Evolutionary conservation across 2,797 vertebrate genomes (phyloP), one percentile per base, ranked within the genome.

Genomic region (Discoglossus pictus): DNA sequence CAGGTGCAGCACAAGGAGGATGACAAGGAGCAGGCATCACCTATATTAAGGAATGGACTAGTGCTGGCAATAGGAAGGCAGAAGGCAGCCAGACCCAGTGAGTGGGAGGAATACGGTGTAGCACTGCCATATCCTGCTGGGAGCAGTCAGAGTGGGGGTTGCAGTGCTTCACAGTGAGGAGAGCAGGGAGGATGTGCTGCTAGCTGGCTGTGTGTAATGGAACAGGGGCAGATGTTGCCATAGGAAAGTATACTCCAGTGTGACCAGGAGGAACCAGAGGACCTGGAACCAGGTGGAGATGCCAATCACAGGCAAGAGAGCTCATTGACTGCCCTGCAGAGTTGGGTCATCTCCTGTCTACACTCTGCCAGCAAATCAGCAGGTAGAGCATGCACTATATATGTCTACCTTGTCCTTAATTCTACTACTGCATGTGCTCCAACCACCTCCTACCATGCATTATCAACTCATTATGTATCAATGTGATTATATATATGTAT

Each of bases 11-110:
- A 15, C 65, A 21, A 21, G 35, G 31, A 34, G 39, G 34, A 38
- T 38, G 31, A 23, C 20, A 24, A 38, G 16, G 15, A 54, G 69
- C 62, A 56, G 48, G 36, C 15, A 46, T 53, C 35, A 53, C 20
- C 38, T 40, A 58, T 25, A 24, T 47, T 42, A 39, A 55, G 16
- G 15, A 54, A 16, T 21, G 36, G 61, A 51, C 42, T 65, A 51
- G 40, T 72, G 70, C 56, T 61, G 42, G 56, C 40, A 47, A 60
- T 47, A 61, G 62, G 17, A 54, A 61, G 23, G 18, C 55, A 54
- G 34, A 56, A 61, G 70, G 47, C 63, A 43, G 55, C 24, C 62
- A 73, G 70, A 73, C 48, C 63, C 55, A 61, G 58, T 65, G 64
- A 61, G 70, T 65, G 70, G 63, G 70, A 61, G 64, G 62, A 55